Evolutionary conservation across 2,113 vertebrate species (phyloP), one percentile per base, ranked within the genome.

Genomic region (Bubo bubo): DNA sequence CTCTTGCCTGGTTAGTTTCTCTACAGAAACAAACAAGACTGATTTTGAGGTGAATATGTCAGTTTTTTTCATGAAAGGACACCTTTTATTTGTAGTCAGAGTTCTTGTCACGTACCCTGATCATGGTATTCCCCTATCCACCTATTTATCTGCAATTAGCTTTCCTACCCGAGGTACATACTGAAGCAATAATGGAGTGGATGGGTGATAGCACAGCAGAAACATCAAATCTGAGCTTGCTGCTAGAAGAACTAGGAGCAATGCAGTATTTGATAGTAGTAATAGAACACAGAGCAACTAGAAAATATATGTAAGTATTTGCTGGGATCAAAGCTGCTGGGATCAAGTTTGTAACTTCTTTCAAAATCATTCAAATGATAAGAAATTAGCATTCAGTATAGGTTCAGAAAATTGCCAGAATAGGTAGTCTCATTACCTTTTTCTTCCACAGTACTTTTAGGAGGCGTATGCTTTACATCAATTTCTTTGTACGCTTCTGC

Each of bases 361-460:
- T 70, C 79, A 90, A 66, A 92, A 73, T n/a, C 7, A 90, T 34
- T 62, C 34, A 90, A 68, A 92, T 35, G 9, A 41, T 35, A 50
- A 88, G 2, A 73, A 43, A 86, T 26, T 26, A 75, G 15, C 32
- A 50, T 63, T 79, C 55, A 60, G 21, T 23, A 63, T 2, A 8
- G 21, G 12, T 67, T 92, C 43, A 84, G 12, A 74, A 81, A 75
- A 72, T 58, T 34, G 62, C 22, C 26, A 32, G 16, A 82, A 67
- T 2, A 3, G 39, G 6, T 10, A 58, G 19, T 45, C 59, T 28
- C 64, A 47, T 97, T 89, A 98, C 98, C 98, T 96, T 97, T 98
- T 77, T 92, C 98, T 79, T 97, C 94, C 43, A 45, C 3, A 87
- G 79, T 15, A 63, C 73, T 73, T 49, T 53, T 79, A 35, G 66